Conservation (phyloP, 2,797 vertebrate genomes). For the Spinibarbus caldwelli region DNA sequence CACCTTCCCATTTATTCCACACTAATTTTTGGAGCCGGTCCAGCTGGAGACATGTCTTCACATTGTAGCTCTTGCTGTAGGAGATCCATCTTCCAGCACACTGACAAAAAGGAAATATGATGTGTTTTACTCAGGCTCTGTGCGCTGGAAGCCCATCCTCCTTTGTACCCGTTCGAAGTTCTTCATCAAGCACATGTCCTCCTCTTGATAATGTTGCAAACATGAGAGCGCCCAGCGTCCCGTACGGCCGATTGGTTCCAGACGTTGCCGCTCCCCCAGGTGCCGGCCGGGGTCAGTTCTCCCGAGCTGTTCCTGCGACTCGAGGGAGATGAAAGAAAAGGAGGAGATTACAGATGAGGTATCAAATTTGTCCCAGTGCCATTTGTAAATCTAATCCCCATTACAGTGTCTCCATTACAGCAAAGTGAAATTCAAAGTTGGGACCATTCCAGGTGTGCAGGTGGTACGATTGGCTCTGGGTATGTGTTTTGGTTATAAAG, state of each 20-base stretch:
- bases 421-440: slow-evolving; percentile 23
- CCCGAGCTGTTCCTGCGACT: slow-evolving; percentile 59
- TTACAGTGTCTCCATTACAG: slow-evolving; percentile 33
- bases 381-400: slow-evolving; percentile 67
- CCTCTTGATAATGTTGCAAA: slow-evolving; percentile 42
- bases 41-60: slow-evolving; percentile 28
- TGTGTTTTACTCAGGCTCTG: slow-evolving; percentile 51
- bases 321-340: slow-evolving; percentile 72
- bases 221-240: slow-evolving; percentile 49
- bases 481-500: slow-evolving; percentile 27
- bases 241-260: slow-evolving; percentile 62
- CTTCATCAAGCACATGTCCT: slow-evolving; percentile 62
- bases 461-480: slow-evolving; percentile 65
- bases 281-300: slow-evolving; percentile 61
- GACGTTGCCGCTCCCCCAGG: slow-evolving; percentile 62
- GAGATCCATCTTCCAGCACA: slow-evolving; percentile 28
- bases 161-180: slow-evolving; percentile 70
- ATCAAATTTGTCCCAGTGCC: slow-evolving; percentile 67
- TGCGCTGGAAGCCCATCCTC: slow-evolving; percentile 61
- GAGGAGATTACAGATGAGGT: slow-evolving; percentile 66
- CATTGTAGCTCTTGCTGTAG: slow-evolving; percentile 23
- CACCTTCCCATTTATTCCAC: slow-evolving; percentile 40
- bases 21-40: slow-evolving; percentile 50
- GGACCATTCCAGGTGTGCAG: slow-evolving; percentile 45
- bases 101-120: slow-evolving; percentile 41